These are phyloP conservation scores for Chrysolina americana DNA, from an alignment of 2,888 invertebrate species.

Conservation along the genomic window DNA sequence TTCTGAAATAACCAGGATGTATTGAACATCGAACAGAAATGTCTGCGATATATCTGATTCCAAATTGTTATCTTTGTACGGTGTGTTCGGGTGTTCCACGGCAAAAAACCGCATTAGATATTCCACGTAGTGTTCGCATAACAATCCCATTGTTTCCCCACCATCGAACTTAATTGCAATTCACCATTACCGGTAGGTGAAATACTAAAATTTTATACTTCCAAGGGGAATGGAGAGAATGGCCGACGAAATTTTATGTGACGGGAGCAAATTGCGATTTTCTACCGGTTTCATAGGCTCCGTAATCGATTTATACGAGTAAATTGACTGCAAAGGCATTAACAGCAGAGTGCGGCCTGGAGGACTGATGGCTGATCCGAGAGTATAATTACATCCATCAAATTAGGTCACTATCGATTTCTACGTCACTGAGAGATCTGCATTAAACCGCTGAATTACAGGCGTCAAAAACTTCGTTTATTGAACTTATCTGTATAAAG, in stretches of 20 bases:
- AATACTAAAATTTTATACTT: conserved; percentile 22
- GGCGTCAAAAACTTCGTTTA: too few species aligned
- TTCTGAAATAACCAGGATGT: too few species aligned
- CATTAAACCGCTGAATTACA: not conserved
- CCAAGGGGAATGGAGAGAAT: not conserved
- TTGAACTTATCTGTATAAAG: too few species aligned
- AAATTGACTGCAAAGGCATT: conserved; percentile 12
- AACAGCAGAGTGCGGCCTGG: conserved; percentile 2
- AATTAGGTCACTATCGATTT: conserved; percentile 21
- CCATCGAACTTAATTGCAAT: conserved; percentile 4
- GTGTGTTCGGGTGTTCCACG: not conserved
- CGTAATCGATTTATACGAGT: conserved; percentile 17
- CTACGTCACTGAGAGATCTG: not conserved
- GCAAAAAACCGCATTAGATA: not conserved
- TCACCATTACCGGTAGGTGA: conserved; percentile 2
- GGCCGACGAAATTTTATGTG: conserved; percentile 7
- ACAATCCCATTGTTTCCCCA: not conserved
- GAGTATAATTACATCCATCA: conserved; percentile 12
- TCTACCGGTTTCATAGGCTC: conserved; percentile 7
- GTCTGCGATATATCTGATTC: too few species aligned
- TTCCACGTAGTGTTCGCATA: conserved; percentile 13
- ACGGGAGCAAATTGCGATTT: conserved; percentile 13
- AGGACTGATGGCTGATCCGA: not conserved
- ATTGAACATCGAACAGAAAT: too few species aligned
- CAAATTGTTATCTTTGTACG: too few species aligned